Evolutionary conservation across 2,888 invertebrate species (phyloP).

Genomic region (Pristionchus exspectatus): DNA sequence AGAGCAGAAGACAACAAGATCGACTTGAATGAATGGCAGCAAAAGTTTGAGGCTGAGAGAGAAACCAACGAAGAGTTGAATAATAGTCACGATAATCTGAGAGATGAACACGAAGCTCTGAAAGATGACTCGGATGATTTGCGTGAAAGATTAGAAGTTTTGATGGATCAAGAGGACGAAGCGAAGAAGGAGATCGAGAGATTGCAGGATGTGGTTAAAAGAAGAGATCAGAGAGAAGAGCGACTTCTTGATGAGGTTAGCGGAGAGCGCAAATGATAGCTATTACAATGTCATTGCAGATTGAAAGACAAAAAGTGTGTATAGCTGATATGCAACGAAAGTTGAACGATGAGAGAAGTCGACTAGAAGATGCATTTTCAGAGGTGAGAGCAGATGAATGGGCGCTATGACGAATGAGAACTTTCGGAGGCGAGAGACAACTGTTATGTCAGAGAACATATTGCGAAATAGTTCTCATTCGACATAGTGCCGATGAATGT

Average conservation of each 20-base stretch:
- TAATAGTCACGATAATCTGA: neutral
- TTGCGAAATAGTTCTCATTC: too few species aligned
- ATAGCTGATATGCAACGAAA: neutral
- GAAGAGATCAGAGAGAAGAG: neutral
- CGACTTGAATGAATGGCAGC: conserved; percentile 16
- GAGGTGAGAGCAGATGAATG: neutral
- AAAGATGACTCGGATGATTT: neutral
- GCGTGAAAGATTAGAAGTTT: neutral
- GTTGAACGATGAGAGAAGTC: neutral
- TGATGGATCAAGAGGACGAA: neutral
- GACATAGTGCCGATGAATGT: too few species aligned
- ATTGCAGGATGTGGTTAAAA: neutral
- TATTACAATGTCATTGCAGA: neutral
- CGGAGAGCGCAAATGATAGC: too few species aligned
- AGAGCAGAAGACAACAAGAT: conserved; percentile 30
- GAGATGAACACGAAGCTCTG: neutral
- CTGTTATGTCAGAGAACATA: too few species aligned
- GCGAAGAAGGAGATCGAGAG: neutral
- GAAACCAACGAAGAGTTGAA: neutral
- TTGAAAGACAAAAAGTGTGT: neutral
- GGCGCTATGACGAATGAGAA: neutral
- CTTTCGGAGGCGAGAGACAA: too few species aligned
- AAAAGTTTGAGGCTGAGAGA: neutral
- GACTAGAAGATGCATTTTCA: neutral
- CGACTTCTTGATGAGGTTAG: too few species aligned